Evolutionary conservation across 2,888 invertebrate genomes (phyloP).

Genomic region (Criorhina ranunculi): DNA sequence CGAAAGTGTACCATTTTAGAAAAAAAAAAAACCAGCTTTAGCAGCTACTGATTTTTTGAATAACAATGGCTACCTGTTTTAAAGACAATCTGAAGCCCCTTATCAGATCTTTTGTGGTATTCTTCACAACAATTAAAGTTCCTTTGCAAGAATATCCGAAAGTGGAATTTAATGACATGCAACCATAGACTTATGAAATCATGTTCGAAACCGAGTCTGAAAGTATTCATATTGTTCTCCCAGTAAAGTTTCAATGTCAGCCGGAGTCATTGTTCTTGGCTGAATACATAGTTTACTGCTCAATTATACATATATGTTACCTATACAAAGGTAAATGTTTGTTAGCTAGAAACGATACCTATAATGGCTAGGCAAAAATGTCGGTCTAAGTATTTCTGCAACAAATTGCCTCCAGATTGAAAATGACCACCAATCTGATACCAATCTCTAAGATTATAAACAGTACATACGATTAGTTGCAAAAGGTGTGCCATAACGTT

Average conservation of each 20-base stretch:
- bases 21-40: constrained; percentile 1
- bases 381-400: constrained; percentile 3
- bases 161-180: constrained; percentile 26
- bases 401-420: constrained; percentile 5
- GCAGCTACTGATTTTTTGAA: constrained; percentile 23
- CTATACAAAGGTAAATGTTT: constrained; percentile 2
- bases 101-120: constrained; percentile 26
- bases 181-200: constrained; percentile 20
- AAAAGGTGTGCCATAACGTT: constrained; percentile 11
- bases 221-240: constrained; percentile 44
- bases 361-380: constrained; percentile 19
- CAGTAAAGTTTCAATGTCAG: constrained; percentile 60
- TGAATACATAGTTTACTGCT: constrained; percentile 36
- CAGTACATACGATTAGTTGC: constrained; percentile 1
- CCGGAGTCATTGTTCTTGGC: constrained; percentile 58
- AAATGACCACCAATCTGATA: constrained; percentile 23
- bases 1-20: constrained; percentile 15
- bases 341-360: background rate
- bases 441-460: constrained; percentile 12
- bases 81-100: background rate
- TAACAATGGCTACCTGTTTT: constrained; percentile 26
- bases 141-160: constrained; percentile 13
- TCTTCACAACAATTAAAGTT: constrained; percentile 15
- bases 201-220: constrained; percentile 22
- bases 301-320: constrained; percentile 17